Conservation (phyloP, 2,888 invertebrate genomes). For the Dicyrtomina minuta region DNA sequence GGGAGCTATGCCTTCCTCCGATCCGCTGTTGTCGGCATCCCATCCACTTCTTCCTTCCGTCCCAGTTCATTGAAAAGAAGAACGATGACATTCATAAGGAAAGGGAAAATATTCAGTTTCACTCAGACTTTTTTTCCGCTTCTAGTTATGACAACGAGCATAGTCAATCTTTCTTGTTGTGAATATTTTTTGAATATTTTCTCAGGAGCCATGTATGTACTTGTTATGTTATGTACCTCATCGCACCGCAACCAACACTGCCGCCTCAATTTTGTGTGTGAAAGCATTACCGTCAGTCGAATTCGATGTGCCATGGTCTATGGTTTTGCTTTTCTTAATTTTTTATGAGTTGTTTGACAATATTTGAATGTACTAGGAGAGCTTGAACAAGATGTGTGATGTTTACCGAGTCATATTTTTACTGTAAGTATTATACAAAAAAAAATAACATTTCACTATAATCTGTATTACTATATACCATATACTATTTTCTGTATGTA, state of each 20-base stretch:
- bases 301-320: too few relatives aligned
- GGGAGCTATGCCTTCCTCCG: too few relatives aligned
- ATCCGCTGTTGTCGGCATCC: too few relatives aligned
- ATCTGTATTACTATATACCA: neutral
- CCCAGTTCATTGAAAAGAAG: constrained; percentile 7
- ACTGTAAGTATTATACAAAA: neutral
- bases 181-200: neutral
- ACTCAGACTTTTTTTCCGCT: constrained; percentile 1
- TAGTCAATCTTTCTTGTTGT: constrained; percentile 16
- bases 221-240: neutral
- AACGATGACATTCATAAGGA: constrained; percentile 18
- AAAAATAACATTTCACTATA: too few relatives aligned
- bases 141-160: constrained; percentile 20
- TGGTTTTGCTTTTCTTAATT: neutral
- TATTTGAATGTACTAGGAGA: neutral
- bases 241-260: too few relatives aligned
- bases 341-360: constrained; percentile 1
- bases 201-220: neutral
- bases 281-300: too few relatives aligned
- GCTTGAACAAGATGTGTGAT: constrained; percentile 13
- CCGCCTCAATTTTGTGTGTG: too few relatives aligned
- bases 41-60: too few relatives aligned
- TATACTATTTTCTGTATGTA: neutral
- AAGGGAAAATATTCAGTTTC: constrained; percentile 26
- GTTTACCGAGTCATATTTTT: constrained; percentile 14